phyloP scores from a whole-genome alignment of 2,888 invertebrate species.

The Cremastobaeus sp. region DNA sequence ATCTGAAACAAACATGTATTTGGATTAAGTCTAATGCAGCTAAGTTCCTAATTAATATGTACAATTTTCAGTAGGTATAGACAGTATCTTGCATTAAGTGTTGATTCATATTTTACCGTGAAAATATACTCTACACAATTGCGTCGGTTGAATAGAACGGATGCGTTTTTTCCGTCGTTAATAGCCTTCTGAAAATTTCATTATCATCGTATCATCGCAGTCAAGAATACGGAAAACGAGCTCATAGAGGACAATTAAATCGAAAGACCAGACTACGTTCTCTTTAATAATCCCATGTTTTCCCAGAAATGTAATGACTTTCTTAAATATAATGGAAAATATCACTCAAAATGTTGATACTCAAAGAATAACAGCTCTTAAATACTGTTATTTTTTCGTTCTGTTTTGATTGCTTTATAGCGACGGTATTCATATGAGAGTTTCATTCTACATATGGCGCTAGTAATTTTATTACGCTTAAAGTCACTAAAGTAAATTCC shows the following conservation, averaged over 20 bases:
- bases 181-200: too few relatives aligned
- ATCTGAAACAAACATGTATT: constrained; percentile 37
- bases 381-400: constrained; percentile 6
- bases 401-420: too few relatives aligned
- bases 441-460: too few relatives aligned
- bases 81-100: background rate
- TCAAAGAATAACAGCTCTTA: background rate
- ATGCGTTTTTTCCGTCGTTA: too few relatives aligned
- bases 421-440: too few relatives aligned
- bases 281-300: background rate
- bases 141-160: too few relatives aligned
- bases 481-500: too few relatives aligned
- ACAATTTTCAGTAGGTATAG: background rate
- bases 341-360: background rate
- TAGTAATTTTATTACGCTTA: too few relatives aligned
- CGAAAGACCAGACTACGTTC: background rate
- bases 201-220: too few relatives aligned
- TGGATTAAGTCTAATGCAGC: constrained; percentile 3
- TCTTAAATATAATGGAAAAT: background rate
- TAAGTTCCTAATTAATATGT: background rate
- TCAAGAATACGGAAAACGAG: too few relatives aligned
- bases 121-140: too few relatives aligned
- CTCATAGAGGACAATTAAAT: background rate
- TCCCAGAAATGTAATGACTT: background rate
- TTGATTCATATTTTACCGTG: too few relatives aligned